Base-by-base conservation (phyloP, 2,797 vertebrate species). In the Pangasius larnaudii region DNA sequence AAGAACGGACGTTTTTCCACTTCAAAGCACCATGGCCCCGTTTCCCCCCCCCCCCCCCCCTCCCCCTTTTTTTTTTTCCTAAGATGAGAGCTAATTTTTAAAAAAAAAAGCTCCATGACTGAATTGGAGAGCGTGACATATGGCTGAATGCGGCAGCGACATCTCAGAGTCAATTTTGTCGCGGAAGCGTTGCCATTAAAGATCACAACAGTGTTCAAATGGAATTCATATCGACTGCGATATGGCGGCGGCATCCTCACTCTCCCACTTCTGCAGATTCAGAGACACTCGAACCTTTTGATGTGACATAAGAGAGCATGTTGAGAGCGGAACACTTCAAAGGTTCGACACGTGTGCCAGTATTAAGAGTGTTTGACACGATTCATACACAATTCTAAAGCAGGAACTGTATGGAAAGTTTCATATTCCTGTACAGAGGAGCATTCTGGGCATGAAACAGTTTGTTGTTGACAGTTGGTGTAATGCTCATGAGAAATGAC, bases 41-140 rank as follows among this genome's bases (percentile, higher is more conserved):
- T 24, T 59, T 6, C 56, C 24, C 39, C 6, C 2, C 14, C 13
- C 24, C 36, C 56, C 19, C 3, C 4, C 39, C 39, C 39, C 24
- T 36, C 56, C 19, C 39, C 4, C 3, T 2, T 2, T 39, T n/a
- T 7, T 61, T 61, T 61, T 42, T 61, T 22, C 39, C 58, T n/a
- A 63, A 63, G 58, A 82, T 63, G 58, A 82, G 80, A 63, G 80
- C 24, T 82, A 63, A 82, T 63, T 82, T 63, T n/a, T 39, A 2
- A 36, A 56, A 83, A 74, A 74, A 65, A 85, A 86, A 65, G 85
- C 74, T 86, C 85, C 42, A 53, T 79, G 75, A 86, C 75, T 67
- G 75, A 86, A 86, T 56, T 49, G 49, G 46, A 86, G 75, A 86
- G 71, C 27, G 24, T 67, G 85, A 53, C 85, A 80, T 79, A 77